phyloP scores from a whole-genome alignment of 2,113 vertebrate species.

The Pelecanus crispus region DNA sequence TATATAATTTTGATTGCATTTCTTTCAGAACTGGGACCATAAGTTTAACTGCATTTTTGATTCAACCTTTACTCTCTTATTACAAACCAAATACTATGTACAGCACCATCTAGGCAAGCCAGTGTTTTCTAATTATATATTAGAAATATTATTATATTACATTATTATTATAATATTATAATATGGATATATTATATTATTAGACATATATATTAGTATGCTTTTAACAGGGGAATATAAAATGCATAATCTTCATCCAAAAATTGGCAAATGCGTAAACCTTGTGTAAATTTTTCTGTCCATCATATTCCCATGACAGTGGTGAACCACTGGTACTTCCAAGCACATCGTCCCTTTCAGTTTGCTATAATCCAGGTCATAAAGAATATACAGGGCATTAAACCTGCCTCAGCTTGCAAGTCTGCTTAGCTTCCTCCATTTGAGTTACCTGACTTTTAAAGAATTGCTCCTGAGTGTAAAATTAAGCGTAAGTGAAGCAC shows the following conservation, averaged over 20 bases:
- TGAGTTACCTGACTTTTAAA: background rate
- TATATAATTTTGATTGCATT: background rate
- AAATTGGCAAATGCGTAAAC: background rate
- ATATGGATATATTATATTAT: too few species aligned
- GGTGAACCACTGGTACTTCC: background rate
- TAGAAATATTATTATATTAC: too few species aligned
- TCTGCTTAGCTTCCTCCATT: background rate
- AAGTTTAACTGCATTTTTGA: background rate
- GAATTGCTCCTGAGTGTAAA: background rate
- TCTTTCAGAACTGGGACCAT: background rate
- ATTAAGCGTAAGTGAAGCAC: background rate
- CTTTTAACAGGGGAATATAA: background rate
- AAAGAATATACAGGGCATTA: background rate
- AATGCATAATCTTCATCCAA: background rate
- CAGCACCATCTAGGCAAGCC: background rate
- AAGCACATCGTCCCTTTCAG: background rate
- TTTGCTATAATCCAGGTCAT: background rate
- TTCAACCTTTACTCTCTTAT: background rate
- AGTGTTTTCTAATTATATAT: background rate
- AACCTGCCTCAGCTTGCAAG: background rate
- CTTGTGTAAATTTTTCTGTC: background rate
- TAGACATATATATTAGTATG: background rate
- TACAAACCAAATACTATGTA: background rate
- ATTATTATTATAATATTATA: too few species aligned
- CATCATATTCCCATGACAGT: background rate